Conservation (phyloP, 1,140 invertebrate species). For the Hypothenemus hampei region DNA sequence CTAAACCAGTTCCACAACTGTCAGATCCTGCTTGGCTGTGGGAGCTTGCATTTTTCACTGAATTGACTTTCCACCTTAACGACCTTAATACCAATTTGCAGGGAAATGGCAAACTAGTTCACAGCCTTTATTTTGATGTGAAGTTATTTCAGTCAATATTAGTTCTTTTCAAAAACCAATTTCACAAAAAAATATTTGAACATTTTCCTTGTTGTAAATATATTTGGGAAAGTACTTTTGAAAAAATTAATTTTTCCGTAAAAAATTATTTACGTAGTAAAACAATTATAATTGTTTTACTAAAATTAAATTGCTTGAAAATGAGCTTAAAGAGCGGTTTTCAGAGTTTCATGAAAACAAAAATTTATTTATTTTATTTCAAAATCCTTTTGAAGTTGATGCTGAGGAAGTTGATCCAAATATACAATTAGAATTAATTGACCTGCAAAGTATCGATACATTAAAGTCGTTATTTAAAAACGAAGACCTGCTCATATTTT, state of each 20-base stretch:
- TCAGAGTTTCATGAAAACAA: too few species aligned
- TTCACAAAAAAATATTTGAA: too few species aligned
- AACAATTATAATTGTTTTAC: too few species aligned
- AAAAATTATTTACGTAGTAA: too few species aligned
- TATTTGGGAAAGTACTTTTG: too few species aligned
- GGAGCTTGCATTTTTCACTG: not conserved
- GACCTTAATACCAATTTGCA: not conserved
- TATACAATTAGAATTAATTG: conserved; percentile 13
- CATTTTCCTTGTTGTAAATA: too few species aligned
- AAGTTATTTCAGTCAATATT: not conserved
- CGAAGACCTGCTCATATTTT: conserved; percentile 18
- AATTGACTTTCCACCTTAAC: not conserved
- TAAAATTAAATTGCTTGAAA: too few species aligned
- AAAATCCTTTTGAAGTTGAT: conserved; percentile 1
- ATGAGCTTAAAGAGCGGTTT: too few species aligned
- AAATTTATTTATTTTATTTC: too few species aligned
- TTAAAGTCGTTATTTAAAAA: conserved; percentile 7
- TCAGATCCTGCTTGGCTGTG: not conserved
- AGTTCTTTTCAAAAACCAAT: too few species aligned
- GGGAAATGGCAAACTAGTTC: not conserved
- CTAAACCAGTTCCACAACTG: not conserved
- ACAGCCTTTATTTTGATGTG: not conserved
- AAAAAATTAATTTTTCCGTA: too few species aligned
- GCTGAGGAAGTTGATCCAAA: not conserved
- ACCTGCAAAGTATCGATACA: conserved; percentile 14